These are phyloP conservation scores for Tinamus major DNA, from an alignment of 2,797 vertebrate genomes.

Conservation along the genomic window DNA sequence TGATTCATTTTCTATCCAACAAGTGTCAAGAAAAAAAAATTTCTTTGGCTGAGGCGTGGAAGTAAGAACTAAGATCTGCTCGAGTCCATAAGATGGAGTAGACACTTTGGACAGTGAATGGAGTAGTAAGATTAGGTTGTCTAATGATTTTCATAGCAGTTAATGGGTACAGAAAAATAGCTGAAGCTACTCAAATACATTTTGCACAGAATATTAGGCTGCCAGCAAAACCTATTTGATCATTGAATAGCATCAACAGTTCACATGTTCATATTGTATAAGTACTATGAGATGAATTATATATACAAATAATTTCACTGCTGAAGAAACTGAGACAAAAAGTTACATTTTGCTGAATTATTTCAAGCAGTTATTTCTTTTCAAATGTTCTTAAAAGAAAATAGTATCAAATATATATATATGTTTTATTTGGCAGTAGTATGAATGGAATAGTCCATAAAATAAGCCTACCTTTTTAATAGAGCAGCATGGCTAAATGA, in stretches of 20 bases:
- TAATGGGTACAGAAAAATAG: constrained; percentile 22
- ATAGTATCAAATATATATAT: not conserved
- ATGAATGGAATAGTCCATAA: not conserved
- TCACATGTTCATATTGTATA: not conserved
- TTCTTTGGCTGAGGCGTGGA: not conserved
- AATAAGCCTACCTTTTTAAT: not conserved
- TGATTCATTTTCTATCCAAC: fast-evolving
- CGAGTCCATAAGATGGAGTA: not conserved
- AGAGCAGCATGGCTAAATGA: not conserved
- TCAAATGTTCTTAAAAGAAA: not conserved
- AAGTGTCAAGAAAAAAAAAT: not conserved
- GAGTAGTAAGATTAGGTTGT: not conserved
- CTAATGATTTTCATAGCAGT: constrained; percentile 36
- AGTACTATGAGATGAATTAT: constrained; percentile 24
- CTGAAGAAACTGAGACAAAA: not conserved
- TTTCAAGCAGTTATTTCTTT: not conserved
- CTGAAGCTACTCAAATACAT: not conserved
- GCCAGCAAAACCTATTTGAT: constrained; percentile 22
- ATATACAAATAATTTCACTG: not conserved
- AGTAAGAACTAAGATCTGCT: not conserved
- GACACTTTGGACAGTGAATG: not conserved
- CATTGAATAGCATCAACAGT: not conserved
- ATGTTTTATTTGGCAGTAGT: not conserved
- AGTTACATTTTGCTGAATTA: not conserved
- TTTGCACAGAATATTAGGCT: constrained; percentile 40